Percentiles rank a stretch among this genome's conserved stretches.
phyloP scores from a whole-genome alignment of 2,113 vertebrate species.

The Laticauda colubrina region DNA sequence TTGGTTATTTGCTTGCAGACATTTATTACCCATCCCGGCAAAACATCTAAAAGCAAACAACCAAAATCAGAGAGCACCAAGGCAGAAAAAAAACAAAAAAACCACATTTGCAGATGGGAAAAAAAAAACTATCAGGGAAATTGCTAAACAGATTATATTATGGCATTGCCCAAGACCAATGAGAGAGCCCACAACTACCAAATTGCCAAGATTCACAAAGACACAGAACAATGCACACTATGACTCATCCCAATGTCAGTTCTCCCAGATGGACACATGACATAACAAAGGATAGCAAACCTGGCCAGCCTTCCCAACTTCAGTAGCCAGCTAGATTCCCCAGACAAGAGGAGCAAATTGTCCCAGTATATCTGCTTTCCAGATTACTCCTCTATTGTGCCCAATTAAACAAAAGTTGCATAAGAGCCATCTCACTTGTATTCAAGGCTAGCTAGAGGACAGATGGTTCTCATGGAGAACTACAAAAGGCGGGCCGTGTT shows the following conservation, averaged over 20 bases:
- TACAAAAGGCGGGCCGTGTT: not conserved
- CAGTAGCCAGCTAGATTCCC: not conserved
- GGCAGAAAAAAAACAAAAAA: not conserved
- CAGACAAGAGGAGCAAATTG: no score
- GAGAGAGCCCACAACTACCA: not conserved
- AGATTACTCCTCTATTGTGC: not conserved
- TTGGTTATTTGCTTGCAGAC: not conserved
- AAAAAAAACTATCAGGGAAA: not conserved
- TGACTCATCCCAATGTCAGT: not conserved
- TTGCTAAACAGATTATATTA: not conserved
- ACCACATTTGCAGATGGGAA: not conserved
- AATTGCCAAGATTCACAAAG: not conserved
- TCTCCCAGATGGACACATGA: not conserved
- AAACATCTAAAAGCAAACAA: not conserved
- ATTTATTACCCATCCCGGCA: not conserved
- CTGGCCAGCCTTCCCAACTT: not conserved
- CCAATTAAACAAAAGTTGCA: not conserved
- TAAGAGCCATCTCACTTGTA: not conserved
- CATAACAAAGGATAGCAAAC: not conserved
- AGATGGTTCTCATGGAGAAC: not conserved
- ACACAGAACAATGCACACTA: not conserved
- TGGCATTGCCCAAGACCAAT: not conserved
- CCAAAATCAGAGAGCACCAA: not conserved
- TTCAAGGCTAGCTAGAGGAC: not conserved
- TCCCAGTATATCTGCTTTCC: not conserved